These are phyloP conservation scores for Merodon equestris DNA, from an alignment of 2,888 invertebrate species.

Conservation along the genomic window DNA sequence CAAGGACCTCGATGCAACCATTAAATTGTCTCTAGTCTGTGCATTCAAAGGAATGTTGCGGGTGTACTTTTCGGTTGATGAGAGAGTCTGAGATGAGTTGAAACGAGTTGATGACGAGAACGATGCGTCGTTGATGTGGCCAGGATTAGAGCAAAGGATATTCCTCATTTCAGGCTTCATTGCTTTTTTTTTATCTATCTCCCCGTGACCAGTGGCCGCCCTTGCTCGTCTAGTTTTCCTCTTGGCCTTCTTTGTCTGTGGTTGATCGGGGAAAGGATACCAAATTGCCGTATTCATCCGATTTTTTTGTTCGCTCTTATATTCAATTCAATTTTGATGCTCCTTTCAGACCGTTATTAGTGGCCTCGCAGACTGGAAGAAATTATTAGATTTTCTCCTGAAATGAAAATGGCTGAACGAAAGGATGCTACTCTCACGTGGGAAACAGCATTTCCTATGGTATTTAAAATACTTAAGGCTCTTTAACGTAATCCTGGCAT, in stretches of 20 bases:
- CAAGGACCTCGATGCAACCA: slow-evolving; percentile 40
- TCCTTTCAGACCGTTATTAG: slow-evolving; percentile 2
- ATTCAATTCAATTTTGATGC: slow-evolving; percentile 38
- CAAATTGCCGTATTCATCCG: slow-evolving; percentile 51
- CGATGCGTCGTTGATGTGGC: slow-evolving; percentile 32
- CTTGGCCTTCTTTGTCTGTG: background rate
- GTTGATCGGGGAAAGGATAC: slow-evolving; percentile 24
- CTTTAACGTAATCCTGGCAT: slow-evolving; percentile 60
- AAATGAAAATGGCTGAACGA: slow-evolving; percentile 1
- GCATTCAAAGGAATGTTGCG: no score
- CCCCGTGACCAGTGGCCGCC: slow-evolving; percentile 6
- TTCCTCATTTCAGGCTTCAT: slow-evolving; percentile 47
- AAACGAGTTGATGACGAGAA: no score
- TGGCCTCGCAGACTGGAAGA: background rate
- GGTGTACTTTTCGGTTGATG: slow-evolving; percentile 3
- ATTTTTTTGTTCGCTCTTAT: slow-evolving; percentile 23
- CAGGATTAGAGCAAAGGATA: slow-evolving; percentile 41
- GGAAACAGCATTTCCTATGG: slow-evolving; percentile 52
- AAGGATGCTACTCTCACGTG: slow-evolving; percentile 35
- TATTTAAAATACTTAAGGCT: slow-evolving; percentile 67
- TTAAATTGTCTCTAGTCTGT: slow-evolving; percentile 51
- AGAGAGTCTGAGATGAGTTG: no score
- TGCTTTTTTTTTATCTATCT: background rate
- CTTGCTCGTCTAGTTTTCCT: slow-evolving; percentile 30
- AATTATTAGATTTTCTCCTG: background rate